phyloP scores from a whole-genome alignment of 1,140 invertebrate species.

The Chymomyza costata region DNA sequence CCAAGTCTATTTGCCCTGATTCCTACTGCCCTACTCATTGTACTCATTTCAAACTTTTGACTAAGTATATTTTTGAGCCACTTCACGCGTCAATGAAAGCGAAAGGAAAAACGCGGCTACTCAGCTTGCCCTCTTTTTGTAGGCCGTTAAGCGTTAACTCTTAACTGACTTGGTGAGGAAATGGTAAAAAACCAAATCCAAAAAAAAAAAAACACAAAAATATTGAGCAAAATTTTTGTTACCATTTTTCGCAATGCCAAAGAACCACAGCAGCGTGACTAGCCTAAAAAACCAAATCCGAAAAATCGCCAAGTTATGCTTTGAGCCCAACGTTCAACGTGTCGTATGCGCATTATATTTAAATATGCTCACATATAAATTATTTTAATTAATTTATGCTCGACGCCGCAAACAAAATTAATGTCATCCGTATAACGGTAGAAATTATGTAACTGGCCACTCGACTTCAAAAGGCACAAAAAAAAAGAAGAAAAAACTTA shows the following conservation, averaged over 20 bases:
- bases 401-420: slow-evolving; percentile 56
- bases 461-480: slow-evolving; percentile 28
- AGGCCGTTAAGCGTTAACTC: too few relatives aligned
- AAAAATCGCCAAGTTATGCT: too few relatives aligned
- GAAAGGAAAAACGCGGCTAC: slow-evolving; percentile 59
- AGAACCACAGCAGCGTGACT: slow-evolving; percentile 63
- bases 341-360: slow-evolving; percentile 13
- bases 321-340: background rate
- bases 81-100: slow-evolving; percentile 74
- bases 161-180: slow-evolving; percentile 60
- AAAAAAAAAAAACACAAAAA: too few relatives aligned
- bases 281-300: background rate
- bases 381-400: slow-evolving; percentile 55
- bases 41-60: too few relatives aligned
- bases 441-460: slow-evolving; percentile 59
- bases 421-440: slow-evolving; percentile 67
- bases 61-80: too few relatives aligned
- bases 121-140: background rate
- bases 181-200: too few relatives aligned
- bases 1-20: slow-evolving; percentile 7
- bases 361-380: background rate
- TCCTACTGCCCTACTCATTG: slow-evolving; percentile 61
- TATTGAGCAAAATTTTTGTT: slow-evolving; percentile 59
- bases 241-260: slow-evolving; percentile 56
- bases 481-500: slow-evolving; percentile 13